phyloP scores from a whole-genome alignment of 1,140 invertebrate genomes.

The Aplysia californica region DNA sequence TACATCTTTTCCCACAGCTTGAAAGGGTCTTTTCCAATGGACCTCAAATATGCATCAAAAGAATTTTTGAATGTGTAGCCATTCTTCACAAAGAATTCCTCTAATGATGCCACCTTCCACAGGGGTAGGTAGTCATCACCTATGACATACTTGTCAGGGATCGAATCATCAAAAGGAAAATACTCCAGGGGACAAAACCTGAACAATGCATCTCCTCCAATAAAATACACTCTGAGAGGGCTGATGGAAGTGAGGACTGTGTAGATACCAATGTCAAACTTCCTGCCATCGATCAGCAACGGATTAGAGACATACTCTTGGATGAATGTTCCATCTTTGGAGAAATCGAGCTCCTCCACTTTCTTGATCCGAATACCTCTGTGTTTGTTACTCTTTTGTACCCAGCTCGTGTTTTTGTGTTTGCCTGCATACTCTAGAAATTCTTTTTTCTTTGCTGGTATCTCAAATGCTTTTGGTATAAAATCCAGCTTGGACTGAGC shows the following conservation, averaged over 20 bases:
- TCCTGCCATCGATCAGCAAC: slow-evolving; percentile 74
- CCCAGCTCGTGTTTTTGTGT: slow-evolving; percentile 82
- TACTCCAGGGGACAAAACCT: slow-evolving; percentile 94
- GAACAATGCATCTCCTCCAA: slow-evolving; percentile 89
- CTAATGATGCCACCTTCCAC: slow-evolving; percentile 89
- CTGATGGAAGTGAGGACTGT: slow-evolving; percentile 91
- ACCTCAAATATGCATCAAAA: slow-evolving; percentile 83
- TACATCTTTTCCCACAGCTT: slow-evolving; percentile 86
- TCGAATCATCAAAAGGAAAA: slow-evolving; percentile 86
- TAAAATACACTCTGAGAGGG: slow-evolving; percentile 89
- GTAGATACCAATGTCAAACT: slow-evolving; percentile 98
- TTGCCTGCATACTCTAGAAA: slow-evolving; percentile 78
- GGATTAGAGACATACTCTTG: slow-evolving; percentile 89
- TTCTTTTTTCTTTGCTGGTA: slow-evolving; percentile 81
- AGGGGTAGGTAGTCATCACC: slow-evolving; percentile 94
- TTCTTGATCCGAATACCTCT: slow-evolving; percentile 85
- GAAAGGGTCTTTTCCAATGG: slow-evolving; percentile 76
- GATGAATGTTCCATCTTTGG: slow-evolving; percentile 83
- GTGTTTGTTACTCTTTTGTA: slow-evolving; percentile 94
- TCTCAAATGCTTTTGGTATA: slow-evolving; percentile 88
- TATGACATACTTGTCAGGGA: slow-evolving; percentile 92
- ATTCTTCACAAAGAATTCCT: slow-evolving; percentile 80
- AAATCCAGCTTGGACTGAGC: slow-evolving; percentile 81
- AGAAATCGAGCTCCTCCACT: slow-evolving; percentile 77
- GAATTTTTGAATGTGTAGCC: slow-evolving; percentile 89